Evolutionary conservation across 2,113 vertebrate species (phyloP).

Genomic region (Microtus montanus): DNA sequence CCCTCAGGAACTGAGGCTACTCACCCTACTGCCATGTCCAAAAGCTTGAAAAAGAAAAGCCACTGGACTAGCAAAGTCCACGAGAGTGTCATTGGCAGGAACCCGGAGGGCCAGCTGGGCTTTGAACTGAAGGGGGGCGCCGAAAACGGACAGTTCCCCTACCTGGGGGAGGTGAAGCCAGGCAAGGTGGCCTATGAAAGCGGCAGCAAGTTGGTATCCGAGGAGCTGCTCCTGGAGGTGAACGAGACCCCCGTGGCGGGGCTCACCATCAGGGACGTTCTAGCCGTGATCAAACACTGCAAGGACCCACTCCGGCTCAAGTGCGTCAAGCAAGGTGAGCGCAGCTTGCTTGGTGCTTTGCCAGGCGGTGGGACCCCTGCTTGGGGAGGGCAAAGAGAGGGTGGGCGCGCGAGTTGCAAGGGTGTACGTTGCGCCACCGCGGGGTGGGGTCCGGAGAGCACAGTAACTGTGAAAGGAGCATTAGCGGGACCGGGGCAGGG

Average conservation of each 20-base stretch:
- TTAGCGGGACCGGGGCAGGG: background rate
- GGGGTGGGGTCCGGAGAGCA: slow-evolving; percentile 14
- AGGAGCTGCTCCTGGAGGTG: slow-evolving; percentile 95
- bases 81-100: slow-evolving; percentile 92
- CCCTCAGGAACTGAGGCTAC: slow-evolving; percentile 74
- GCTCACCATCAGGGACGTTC: slow-evolving; percentile 95
- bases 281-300: slow-evolving; percentile 96
- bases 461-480: background rate
- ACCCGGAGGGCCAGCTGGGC: slow-evolving; percentile 90
- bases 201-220: slow-evolving; percentile 91
- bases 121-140: slow-evolving; percentile 96
- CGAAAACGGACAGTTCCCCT: slow-evolving; percentile 96
- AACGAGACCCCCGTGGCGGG: slow-evolving; percentile 98
- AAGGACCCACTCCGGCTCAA: slow-evolving; percentile 97
- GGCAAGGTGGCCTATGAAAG: slow-evolving; percentile 90
- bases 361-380: background rate
- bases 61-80: slow-evolving; percentile 99
- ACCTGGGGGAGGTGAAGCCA: slow-evolving; percentile 92
- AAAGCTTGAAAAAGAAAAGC: slow-evolving; percentile 95
- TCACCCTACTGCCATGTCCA: slow-evolving; percentile 93
- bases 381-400: background rate
- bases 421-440: slow-evolving; percentile 31
- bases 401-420: slow-evolving; percentile 14
- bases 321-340: slow-evolving; percentile 96
- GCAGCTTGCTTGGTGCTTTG: background rate